Conservation (phyloP, 2,797 vertebrate genomes). For the Oreochromis mossambicus region DNA sequence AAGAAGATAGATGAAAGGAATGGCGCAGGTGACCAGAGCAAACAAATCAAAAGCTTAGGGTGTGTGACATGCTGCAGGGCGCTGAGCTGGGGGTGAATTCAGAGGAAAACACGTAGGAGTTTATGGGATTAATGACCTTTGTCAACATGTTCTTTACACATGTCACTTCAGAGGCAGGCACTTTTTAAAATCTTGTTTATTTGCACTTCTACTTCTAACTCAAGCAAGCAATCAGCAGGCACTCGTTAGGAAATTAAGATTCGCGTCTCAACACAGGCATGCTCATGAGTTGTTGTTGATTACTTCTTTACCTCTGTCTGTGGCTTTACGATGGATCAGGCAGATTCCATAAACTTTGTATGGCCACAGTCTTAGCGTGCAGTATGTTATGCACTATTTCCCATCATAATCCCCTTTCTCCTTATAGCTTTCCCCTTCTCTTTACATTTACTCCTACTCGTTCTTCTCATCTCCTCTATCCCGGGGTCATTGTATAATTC, state of each 20-base stretch:
- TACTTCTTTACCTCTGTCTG: neutral
- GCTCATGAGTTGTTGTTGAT: neutral
- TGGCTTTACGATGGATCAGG: neutral
- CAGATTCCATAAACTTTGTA: neutral
- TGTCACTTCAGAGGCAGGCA: constrained; percentile 59
- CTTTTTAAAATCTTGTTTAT: neutral
- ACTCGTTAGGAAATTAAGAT: neutral
- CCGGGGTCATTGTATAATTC: constrained; percentile 21
- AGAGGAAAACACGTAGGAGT: constrained; percentile 81
- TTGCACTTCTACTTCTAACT: neutral
- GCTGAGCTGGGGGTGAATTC: constrained; percentile 73
- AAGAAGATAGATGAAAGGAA: constrained; percentile 36
- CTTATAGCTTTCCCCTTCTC: neutral
- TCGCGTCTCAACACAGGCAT: neutral
- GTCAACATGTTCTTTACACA: constrained; percentile 78
- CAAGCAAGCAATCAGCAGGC: neutral
- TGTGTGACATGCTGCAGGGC: constrained; percentile 78
- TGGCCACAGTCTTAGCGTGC: neutral
- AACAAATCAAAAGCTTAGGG: constrained; percentile 87
- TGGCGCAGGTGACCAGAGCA: constrained; percentile 54
- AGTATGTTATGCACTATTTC: neutral
- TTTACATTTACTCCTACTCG: neutral
- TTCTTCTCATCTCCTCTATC: constrained; percentile 23
- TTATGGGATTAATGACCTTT: constrained; percentile 89
- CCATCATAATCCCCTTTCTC: neutral